A percentile compares a stretch with the other conserved stretches of the same genome.
phyloP scores from a whole-genome alignment of 2,888 invertebrate species.

The Thereva nobilitata region DNA sequence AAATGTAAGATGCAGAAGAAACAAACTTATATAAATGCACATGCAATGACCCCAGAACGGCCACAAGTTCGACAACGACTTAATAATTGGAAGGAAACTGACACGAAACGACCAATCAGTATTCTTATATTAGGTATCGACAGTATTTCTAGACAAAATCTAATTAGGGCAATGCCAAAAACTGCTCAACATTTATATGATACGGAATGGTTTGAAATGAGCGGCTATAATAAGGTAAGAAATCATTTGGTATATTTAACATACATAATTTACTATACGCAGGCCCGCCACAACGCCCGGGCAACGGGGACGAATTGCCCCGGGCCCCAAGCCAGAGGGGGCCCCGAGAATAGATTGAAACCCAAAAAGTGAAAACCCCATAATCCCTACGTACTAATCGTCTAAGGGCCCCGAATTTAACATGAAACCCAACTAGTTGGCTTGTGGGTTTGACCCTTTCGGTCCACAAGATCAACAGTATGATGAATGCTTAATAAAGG shows the following conservation, averaged over 20 bases:
- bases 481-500: no score
- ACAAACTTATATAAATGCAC: conserved; percentile 58
- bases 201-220: conserved; percentile 71
- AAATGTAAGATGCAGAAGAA: conserved; percentile 57
- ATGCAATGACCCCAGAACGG: conserved; percentile 62
- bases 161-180: conserved; percentile 74
- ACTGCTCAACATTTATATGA: conserved; percentile 70
- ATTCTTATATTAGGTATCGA: conserved; percentile 83
- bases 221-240: conserved; percentile 72
- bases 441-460: no score
- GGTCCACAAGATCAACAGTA: no score
- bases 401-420: no score
- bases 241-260: conserved; percentile 34
- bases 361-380: no score
- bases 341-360: no score
- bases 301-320: no score
- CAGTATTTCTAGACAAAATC: conserved; percentile 79
- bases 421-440: no score
- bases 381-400: no score
- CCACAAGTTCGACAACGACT: conserved; percentile 60
- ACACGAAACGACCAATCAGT: conserved; percentile 60
- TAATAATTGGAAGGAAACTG: conserved; percentile 47
- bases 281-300: no score
- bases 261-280: not conserved
- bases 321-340: no score